These are phyloP conservation scores for Temnothorax nylanderi DNA, from an alignment of 1,140 invertebrate genomes.

Conservation along the genomic window DNA sequence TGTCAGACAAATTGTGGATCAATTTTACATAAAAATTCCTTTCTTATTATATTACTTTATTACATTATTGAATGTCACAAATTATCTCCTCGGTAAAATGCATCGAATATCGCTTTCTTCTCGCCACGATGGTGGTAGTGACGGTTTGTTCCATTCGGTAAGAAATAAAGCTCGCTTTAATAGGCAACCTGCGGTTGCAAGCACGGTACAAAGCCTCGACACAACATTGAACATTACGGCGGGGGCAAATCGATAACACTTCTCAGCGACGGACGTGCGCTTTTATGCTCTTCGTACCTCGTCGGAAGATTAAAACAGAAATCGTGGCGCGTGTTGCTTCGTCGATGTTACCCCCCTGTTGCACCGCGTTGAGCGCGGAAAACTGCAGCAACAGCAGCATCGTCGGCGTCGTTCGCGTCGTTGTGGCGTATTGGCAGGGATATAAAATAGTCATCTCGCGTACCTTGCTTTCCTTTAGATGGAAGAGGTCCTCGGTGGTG, in stretches of 20 bases:
- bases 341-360: background rate
- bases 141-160: background rate
- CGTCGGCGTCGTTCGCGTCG: background rate
- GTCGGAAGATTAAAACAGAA: background rate
- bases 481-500: background rate
- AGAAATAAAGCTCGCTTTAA: constrained; percentile 18
- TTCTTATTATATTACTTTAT: background rate
- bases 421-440: too few relatives aligned
- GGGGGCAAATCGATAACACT: background rate
- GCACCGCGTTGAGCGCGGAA: background rate
- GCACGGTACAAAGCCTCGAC: background rate
- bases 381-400: background rate
- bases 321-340: background rate
- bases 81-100: background rate
- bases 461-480: background rate
- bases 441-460: constrained; percentile 12
- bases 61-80: background rate
- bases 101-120: background rate
- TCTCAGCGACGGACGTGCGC: background rate
- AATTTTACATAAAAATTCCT: background rate
- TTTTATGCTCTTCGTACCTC: background rate
- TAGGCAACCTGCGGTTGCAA: background rate
- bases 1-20: background rate
- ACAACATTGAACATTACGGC: constrained; percentile 30
- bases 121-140: too few relatives aligned